A percentile compares a stretch with the other conserved stretches of the same genome.
Evolutionary conservation across 1,140 invertebrate genomes (phyloP).

Genomic region (Calliphora vicina): DNA sequence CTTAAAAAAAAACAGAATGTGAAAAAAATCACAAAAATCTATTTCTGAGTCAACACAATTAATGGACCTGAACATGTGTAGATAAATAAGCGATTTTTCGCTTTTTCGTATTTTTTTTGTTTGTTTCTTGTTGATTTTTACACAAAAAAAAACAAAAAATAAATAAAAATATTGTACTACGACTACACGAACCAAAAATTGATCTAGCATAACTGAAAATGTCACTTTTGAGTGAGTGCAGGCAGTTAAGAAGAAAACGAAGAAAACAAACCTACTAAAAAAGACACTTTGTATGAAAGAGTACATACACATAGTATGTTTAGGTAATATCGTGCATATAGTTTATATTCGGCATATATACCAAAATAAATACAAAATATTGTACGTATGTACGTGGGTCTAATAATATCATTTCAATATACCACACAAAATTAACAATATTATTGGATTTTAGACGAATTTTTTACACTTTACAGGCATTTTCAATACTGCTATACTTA

Average conservation of each 20-base stretch:
- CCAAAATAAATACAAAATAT: neutral
- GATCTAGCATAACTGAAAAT: neutral
- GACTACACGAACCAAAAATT: too few species aligned
- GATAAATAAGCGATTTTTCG: neutral
- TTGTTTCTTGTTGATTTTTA: too few species aligned
- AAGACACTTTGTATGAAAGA: neutral
- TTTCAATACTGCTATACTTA: too few species aligned
- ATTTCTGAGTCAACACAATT: neutral
- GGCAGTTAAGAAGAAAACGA: neutral
- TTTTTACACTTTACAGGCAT: too few species aligned
- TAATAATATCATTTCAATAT: neutral
- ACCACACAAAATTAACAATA: neutral
- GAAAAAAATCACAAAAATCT: neutral
- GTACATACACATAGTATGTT: neutral
- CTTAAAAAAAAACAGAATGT: neutral
- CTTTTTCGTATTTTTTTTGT: too few species aligned
- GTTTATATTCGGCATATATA: neutral
- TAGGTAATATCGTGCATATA: neutral
- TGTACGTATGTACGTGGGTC: neutral
- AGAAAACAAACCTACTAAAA: constrained; percentile 3
- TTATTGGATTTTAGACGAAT: too few species aligned
- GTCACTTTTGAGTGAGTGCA: constrained; percentile 12
- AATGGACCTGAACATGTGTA: constrained; percentile 15
- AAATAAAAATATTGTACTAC: too few species aligned
- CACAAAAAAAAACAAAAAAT: too few species aligned